A percentile compares a stretch with the other conserved stretches of the same genome.
phyloP scores from a whole-genome alignment of 2,888 invertebrate species.

The Rhogogaster chlorosoma region DNA sequence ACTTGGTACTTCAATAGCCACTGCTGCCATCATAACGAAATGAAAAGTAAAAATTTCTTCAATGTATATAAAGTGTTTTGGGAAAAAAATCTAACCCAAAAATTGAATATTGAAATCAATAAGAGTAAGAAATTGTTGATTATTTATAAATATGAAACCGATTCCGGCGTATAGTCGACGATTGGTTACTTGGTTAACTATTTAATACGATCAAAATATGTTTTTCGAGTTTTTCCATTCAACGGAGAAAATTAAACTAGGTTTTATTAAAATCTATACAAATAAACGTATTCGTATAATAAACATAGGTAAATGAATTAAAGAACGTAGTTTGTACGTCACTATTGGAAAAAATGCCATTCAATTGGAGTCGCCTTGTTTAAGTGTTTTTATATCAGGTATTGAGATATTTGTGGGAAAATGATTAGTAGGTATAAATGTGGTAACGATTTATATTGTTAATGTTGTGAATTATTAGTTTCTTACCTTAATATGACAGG shows the following conservation, averaged over 20 bases:
- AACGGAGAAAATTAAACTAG: not conserved
- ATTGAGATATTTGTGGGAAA: slow-evolving; percentile 34
- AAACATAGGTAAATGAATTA: slow-evolving; percentile 5
- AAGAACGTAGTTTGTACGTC: slow-evolving; percentile 59
- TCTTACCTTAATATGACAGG: slow-evolving; percentile 82
- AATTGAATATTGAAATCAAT: not conserved
- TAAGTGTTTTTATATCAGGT: slow-evolving; percentile 23
- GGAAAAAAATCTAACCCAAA: slow-evolving; percentile 40
- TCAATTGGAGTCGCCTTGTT: slow-evolving; percentile 46
- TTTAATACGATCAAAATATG: not conserved
- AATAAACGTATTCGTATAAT: not conserved
- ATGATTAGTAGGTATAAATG: slow-evolving; percentile 17
- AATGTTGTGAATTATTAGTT: slow-evolving; percentile 65
- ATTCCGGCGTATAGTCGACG: not conserved
- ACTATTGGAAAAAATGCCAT: slow-evolving; percentile 57
- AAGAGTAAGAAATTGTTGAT: not conserved
- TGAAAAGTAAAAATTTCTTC: slow-evolving; percentile 47
- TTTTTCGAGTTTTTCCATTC: not conserved
- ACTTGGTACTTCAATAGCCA: slow-evolving; percentile 69
- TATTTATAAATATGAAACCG: not conserved
- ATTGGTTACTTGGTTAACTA: slow-evolving; percentile 62
- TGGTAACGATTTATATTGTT: not conserved
- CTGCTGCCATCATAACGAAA: slow-evolving; percentile 68
- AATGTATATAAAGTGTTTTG: slow-evolving; percentile 30
- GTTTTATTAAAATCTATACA: not conserved